Evolutionary conservation across 2,113 vertebrate species (phyloP).

Genomic region (Rhinolophus sinicus): DNA sequence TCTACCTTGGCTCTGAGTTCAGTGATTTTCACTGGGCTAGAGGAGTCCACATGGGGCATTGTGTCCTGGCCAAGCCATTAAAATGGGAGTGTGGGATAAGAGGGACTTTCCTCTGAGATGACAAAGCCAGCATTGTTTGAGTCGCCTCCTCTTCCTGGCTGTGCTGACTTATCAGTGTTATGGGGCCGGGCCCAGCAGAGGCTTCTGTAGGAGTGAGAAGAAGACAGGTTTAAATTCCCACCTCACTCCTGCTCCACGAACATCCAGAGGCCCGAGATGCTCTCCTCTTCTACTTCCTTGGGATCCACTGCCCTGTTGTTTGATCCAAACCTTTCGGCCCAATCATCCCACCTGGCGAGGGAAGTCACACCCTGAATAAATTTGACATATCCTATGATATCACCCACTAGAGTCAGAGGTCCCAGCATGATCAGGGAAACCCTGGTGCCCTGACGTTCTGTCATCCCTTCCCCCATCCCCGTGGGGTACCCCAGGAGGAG

Average conservation of each 20-base stretch:
- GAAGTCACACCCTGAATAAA: background rate
- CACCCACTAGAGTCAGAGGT: background rate
- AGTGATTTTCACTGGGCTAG: background rate
- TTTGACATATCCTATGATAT: background rate
- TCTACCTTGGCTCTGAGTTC: background rate
- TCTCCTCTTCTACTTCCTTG: background rate
- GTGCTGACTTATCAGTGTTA: background rate
- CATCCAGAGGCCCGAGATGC: background rate
- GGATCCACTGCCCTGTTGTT: no score
- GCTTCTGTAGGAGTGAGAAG: background rate
- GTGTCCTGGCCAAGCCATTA: background rate
- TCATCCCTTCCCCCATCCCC: background rate
- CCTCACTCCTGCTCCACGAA: rapidly evolving
- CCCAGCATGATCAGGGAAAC: background rate
- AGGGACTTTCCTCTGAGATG: background rate
- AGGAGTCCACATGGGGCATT: background rate
- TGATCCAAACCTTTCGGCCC: background rate
- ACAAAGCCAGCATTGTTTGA: background rate
- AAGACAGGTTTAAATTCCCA: background rate
- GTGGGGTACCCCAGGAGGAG: rapidly evolving
- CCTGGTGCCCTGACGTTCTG: background rate
- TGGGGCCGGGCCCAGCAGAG: background rate
- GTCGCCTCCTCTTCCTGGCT: background rate
- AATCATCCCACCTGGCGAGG: background rate
- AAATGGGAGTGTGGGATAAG: background rate